Evolutionary conservation across 2,113 vertebrate genomes (phyloP).

Genomic region (Larimichthys crocea): DNA sequence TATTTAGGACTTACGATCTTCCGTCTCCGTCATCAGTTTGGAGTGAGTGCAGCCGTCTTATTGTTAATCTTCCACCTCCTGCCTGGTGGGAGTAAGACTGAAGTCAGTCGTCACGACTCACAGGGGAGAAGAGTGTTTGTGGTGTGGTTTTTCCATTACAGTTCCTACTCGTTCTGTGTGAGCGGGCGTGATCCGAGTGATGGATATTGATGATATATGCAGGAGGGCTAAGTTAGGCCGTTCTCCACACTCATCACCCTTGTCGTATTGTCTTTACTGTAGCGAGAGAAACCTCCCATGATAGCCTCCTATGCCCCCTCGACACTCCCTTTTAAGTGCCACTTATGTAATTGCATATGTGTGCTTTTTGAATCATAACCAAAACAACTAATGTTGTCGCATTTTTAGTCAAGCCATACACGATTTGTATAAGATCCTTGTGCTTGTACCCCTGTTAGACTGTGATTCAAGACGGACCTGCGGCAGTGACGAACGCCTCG

Average conservation of each 20-base stretch:
- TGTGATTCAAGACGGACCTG: no score
- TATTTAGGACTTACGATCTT: conserved; percentile 1
- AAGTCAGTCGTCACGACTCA: conserved; percentile 60
- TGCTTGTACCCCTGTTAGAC: no score
- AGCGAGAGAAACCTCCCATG: neutral
- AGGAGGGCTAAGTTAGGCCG: conserved; percentile 44
- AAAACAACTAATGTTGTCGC: no score
- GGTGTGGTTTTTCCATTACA: conserved; percentile 18
- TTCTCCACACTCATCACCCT: conserved; percentile 8
- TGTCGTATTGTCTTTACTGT: conserved; percentile 20
- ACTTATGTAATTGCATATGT: neutral
- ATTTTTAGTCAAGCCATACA: no score
- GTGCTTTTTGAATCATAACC: no score
- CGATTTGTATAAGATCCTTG: no score
- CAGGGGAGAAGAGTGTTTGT: conserved; percentile 8
- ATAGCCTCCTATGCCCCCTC: no score
- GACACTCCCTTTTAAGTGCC: neutral
- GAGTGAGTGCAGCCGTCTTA: conserved; percentile 30
- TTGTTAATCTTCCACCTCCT: conserved; percentile 55
- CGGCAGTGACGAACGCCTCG: no score
- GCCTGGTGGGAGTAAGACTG: conserved; percentile 53
- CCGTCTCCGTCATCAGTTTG: conserved; percentile 1
- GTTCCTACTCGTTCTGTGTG: conserved; percentile 18
- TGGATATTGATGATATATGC: conserved; percentile 17
- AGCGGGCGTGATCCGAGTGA: conserved; percentile 7